A percentile compares a stretch with the other conserved stretches of the same genome.
These are phyloP conservation scores for Procambarus virginalis DNA, from an alignment of 1,140 invertebrate species.

Conservation along the genomic window DNA sequence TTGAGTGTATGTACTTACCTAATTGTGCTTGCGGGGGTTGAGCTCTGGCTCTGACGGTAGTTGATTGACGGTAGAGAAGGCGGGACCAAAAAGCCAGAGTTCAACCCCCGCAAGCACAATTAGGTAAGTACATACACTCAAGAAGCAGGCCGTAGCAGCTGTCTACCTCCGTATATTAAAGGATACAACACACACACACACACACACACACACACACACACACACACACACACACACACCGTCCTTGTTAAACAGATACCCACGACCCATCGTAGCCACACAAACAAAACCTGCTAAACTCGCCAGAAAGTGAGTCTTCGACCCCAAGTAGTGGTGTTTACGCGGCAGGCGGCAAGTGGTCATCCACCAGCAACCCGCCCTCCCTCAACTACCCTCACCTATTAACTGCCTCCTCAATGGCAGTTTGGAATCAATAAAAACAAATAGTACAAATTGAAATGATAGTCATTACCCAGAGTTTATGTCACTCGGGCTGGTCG, in stretches of 20 bases:
- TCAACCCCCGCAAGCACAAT: too few relatives aligned
- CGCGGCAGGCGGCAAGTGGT: neutral
- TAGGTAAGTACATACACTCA: too few relatives aligned
- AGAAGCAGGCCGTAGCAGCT: too few relatives aligned
- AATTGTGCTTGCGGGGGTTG: too few relatives aligned
- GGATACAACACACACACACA: too few relatives aligned
- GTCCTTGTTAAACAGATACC: slow-evolving; percentile 20
- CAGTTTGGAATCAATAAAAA: slow-evolving; percentile 47
- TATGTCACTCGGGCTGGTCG: slow-evolving; percentile 52
- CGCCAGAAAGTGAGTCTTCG: slow-evolving; percentile 19
- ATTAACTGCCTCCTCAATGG: slow-evolving; percentile 27
- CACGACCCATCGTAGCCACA: neutral
- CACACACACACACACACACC: neutral
- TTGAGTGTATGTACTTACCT: too few relatives aligned
- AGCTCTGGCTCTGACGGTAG: too few relatives aligned
- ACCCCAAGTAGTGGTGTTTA: neutral
- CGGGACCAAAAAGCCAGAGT: too few relatives aligned
- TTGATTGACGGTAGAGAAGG: too few relatives aligned
- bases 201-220: too few relatives aligned
- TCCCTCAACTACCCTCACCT: neutral
- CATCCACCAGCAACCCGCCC: neutral
- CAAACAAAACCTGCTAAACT: neutral
- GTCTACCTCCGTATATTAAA: too few relatives aligned
- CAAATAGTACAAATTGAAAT: slow-evolving; percentile 62
- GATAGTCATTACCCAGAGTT: slow-evolving; percentile 51